Evolutionary conservation across 2,113 vertebrate genomes (phyloP).

Genomic region (Pteropus alecto): DNA sequence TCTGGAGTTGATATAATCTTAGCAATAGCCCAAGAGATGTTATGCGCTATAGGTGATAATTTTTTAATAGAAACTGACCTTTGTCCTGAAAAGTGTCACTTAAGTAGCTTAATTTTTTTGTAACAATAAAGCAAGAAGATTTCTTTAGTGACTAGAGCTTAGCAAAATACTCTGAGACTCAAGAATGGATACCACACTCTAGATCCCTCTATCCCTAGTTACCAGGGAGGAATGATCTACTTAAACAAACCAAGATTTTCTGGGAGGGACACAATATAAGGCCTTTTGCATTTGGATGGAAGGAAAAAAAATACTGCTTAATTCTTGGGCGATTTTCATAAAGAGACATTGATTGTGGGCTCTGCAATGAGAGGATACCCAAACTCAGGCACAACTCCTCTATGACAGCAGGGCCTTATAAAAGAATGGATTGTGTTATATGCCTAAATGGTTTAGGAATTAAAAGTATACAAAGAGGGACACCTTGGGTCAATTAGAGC

Average conservation of each 20-base stretch:
- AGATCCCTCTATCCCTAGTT: neutral
- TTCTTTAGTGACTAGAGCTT: conserved; percentile 4
- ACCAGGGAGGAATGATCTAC: neutral
- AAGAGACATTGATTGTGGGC: neutral
- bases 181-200: neutral
- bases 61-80: neutral
- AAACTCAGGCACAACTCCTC: neutral
- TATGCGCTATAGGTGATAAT: neutral
- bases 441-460: neutral
- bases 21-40: neutral
- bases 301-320: neutral
- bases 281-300: neutral
- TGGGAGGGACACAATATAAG: neutral
- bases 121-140: neutral
- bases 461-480: neutral
- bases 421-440: neutral
- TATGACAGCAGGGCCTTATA: neutral
- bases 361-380: neutral
- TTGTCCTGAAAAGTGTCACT: neutral
- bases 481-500: neutral
- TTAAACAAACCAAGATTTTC: conserved; percentile 34
- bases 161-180: conserved; percentile 28
- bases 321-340: neutral
- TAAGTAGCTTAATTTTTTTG: neutral
- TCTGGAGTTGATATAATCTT: neutral